Conservation (phyloP, 2,888 invertebrate species). For the Amiota mariae region DNA sequence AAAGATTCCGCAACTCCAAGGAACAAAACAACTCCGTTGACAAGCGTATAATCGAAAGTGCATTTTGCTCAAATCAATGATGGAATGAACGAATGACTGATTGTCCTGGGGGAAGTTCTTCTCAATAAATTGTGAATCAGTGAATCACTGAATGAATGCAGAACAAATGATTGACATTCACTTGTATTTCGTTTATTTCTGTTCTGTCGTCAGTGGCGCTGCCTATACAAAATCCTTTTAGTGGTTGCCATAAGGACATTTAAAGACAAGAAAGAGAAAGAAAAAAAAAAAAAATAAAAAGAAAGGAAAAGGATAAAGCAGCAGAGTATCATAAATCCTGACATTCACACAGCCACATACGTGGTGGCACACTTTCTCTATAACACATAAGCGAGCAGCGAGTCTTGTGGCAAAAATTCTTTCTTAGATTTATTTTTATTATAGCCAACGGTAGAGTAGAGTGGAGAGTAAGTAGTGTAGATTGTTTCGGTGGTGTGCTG, state of each 20-base stretch:
- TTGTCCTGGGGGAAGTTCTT: too few species aligned
- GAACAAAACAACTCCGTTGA: background rate
- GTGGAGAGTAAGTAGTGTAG: background rate
- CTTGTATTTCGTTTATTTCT: background rate
- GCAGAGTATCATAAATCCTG: background rate
- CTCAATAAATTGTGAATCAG: background rate
- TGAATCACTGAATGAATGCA: conserved; percentile 2
- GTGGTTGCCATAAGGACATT: background rate
- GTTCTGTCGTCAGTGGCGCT: background rate
- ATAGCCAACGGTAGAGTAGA: background rate
- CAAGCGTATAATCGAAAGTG: conserved; percentile 14
- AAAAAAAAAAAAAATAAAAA: background rate
- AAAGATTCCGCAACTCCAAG: too few species aligned
- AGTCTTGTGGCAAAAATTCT: background rate
- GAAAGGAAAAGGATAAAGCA: background rate
- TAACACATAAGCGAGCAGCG: too few species aligned
- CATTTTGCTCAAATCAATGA: background rate
- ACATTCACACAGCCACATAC: background rate
- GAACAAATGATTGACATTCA: conserved; percentile 20
- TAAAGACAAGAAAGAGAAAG: background rate
- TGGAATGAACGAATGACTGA: background rate
- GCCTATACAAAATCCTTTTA: conserved; percentile 6
- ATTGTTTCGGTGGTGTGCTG: background rate
- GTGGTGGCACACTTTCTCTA: background rate
- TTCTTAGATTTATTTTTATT: background rate